phyloP scores from a whole-genome alignment of 2,888 invertebrate species.

The Microctonus brassicae region DNA sequence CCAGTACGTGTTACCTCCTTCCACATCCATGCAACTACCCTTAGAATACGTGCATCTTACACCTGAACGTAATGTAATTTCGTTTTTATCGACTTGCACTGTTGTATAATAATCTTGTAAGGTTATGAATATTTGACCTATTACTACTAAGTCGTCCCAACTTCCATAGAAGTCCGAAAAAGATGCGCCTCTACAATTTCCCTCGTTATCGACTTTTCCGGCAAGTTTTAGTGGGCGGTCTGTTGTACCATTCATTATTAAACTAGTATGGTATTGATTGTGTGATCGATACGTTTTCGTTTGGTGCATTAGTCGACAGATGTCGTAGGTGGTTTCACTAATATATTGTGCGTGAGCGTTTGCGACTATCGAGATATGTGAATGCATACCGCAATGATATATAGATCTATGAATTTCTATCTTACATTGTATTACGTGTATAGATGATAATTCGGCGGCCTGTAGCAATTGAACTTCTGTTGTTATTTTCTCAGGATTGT shows the following conservation, averaged over 20 bases:
- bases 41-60: too few relatives aligned
- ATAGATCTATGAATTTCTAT: too few relatives aligned
- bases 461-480: too few relatives aligned
- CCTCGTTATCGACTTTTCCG: conserved; percentile 11
- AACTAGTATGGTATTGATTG: neutral
- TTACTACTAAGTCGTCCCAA: conserved; percentile 36
- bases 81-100: too few relatives aligned
- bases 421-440: too few relatives aligned
- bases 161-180: conserved; percentile 36
- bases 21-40: too few relatives aligned
- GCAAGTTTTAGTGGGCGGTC: conserved; percentile 9
- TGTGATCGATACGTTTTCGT: conserved; percentile 23
- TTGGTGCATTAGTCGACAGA: too few relatives aligned
- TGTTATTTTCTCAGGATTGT: too few relatives aligned
- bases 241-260: neutral
- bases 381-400: conserved; percentile 38
- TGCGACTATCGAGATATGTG: conserved; percentile 32
- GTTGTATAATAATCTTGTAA: neutral
- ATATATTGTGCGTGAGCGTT: conserved; percentile 34
- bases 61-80: too few relatives aligned
- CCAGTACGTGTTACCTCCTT: too few relatives aligned
- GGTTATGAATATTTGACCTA: conserved; percentile 12
- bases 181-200: conserved; percentile 24
- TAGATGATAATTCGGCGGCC: too few relatives aligned
- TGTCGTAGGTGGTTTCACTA: conserved; percentile 7